A percentile compares a stretch with the other conserved stretches of the same genome.
These are phyloP conservation scores for Cygnus atratus DNA, from an alignment of 2,113 vertebrate genomes.

Conservation along the genomic window DNA sequence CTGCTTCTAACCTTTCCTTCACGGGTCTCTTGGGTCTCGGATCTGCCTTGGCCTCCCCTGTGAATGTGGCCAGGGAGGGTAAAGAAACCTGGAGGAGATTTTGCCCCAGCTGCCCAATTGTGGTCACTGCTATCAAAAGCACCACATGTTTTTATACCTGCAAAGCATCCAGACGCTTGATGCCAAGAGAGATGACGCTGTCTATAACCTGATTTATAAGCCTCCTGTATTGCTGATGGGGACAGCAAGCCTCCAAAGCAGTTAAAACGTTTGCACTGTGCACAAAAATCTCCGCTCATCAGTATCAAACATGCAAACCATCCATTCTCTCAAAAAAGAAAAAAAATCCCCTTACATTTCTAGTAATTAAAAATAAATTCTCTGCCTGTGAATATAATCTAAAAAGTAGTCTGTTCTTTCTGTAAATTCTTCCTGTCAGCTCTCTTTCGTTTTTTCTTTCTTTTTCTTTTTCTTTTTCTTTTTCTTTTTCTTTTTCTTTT, in stretches of 20 bases:
- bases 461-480: too few species aligned
- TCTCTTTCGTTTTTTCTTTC: background rate
- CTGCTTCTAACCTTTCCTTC: background rate
- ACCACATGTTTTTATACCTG: background rate
- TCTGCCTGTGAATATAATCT: background rate
- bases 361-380: conserved; percentile 14
- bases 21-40: background rate
- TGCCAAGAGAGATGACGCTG: background rate
- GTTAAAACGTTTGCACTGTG: background rate
- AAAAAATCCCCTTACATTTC: background rate
- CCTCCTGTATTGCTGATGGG: background rate
- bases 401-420: background rate
- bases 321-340: background rate
- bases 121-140: background rate
- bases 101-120: background rate
- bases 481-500: background rate
- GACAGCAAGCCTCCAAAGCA: background rate
- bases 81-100: background rate
- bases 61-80: background rate
- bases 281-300: background rate
- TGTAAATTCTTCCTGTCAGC: conserved; percentile 16
- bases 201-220: background rate
- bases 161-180: background rate
- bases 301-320: background rate
- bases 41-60: background rate